These are phyloP conservation scores for Antennarius maculatus DNA, from an alignment of 2,797 vertebrate species.

Conservation along the genomic window DNA sequence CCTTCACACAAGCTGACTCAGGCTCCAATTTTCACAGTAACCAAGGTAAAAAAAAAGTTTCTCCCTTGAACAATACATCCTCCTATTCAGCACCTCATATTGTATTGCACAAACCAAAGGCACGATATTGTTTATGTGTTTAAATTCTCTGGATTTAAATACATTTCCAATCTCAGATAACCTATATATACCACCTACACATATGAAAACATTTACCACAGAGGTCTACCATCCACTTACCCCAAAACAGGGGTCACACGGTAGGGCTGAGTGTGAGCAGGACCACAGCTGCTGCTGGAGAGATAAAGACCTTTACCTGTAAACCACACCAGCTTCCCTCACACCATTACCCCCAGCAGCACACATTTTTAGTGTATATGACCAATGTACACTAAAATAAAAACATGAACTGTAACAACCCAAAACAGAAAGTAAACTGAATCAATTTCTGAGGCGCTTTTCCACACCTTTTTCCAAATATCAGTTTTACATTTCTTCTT, in stretches of 20 bases:
- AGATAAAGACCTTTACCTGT: slow-evolving; percentile 68
- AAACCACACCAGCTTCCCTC: slow-evolving; percentile 56
- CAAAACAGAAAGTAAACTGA: neutral
- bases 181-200: slow-evolving; percentile 37
- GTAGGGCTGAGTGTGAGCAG: slow-evolving; percentile 47
- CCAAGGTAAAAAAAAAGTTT: slow-evolving; percentile 1
- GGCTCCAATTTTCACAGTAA: slow-evolving; percentile 26
- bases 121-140: slow-evolving; percentile 25
- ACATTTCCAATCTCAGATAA: slow-evolving; percentile 43
- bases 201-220: slow-evolving; percentile 41
- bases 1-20: neutral
- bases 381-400: slow-evolving; percentile 1
- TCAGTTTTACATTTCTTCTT: neutral
- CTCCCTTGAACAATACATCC: neutral
- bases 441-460: neutral
- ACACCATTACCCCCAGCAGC: neutral
- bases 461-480: neutral
- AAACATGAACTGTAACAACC: slow-evolving; percentile 1
- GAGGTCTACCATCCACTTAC: slow-evolving; percentile 47
- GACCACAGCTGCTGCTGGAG: slow-evolving; percentile 51
- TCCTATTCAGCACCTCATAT: neutral
- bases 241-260: slow-evolving; percentile 39
- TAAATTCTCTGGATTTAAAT: slow-evolving; percentile 39
- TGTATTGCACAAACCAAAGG: slow-evolving; percentile 11
- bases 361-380: neutral